Evolutionary conservation across 2,113 vertebrate genomes (phyloP), one percentile per base, ranked within the genome.

Genomic region (Apistogramma diplotaenia): DNA sequence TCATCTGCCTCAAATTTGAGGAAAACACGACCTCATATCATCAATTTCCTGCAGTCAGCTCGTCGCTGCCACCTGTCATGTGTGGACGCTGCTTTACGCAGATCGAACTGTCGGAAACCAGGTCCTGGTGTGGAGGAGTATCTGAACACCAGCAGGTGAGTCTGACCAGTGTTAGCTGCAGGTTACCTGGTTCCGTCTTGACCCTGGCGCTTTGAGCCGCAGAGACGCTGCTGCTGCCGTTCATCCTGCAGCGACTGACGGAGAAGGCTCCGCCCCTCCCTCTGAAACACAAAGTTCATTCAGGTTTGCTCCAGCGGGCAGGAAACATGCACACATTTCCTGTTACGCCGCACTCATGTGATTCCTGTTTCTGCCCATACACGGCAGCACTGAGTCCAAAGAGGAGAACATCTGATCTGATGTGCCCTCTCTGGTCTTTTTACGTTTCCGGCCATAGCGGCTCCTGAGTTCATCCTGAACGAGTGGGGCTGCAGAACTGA

Each of bases 211-310:
- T 79, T 76, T 92, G 94, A 76, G 89, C 75, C 19, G 78, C 58
- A 29, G 93, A 90, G 62, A 93, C 89, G 53, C 91, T 91, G 86
- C 91, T 89, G 92, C 93, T 94, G 92, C 94, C 95, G 86, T 95
- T 96, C 95, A 95, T 96, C 62, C 57, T 92, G 88, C 87, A 88
- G 91, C 79, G 54, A 58, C 53, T 77, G 79, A 54, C 51, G 62
- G 74, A 88, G 82, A 65, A 72, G 84, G 85, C 65, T 89, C 78
- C 58, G 35, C 83, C 78, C 79, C 79, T 80, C 67, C 73, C 76
- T 54, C 29, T 70, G 62, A 51, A 70, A 70, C 62, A 70, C 62
- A 70, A 29, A 29, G 49, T 16, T 70, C 43, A 29, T 46, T 19
- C 62, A 27, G 15, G 61, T 67, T 67, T 67, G 46, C 40, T 0